Evolutionary conservation across 2,797 vertebrate species (phyloP), one percentile per base, ranked within the genome.

Genomic region (Avahi laniger): DNA sequence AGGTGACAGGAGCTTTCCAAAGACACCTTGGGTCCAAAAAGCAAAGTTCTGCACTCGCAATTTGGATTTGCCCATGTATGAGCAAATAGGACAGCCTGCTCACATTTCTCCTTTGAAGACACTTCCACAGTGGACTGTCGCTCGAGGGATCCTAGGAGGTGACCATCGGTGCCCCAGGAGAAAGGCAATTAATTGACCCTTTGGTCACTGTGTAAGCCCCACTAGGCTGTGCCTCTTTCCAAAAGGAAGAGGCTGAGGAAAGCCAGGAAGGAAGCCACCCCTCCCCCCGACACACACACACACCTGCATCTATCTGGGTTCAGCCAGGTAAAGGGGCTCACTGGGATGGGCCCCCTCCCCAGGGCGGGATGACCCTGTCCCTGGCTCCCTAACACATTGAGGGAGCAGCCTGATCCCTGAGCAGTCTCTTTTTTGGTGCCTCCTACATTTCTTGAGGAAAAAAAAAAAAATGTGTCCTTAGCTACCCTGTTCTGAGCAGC

Each of bases 361-460:
- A 22, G 43, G 78, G 54, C 67, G 18, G 65, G 70, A 9, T 22
- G 33, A 18, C 85, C 59, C 72, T 22, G 43, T 83, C 89, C n/a
- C 35, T 46, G 93, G 50, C 78, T 96, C 46, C 70, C 26, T 50
- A 38, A 65, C 81, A 89, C 79, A 30, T 5, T 8, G 46, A 95
- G 85, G 81, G 72, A 94, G 94, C 82, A 87, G 93, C 91, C 65
- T 52, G 33, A 17, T 65, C 75, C 82, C 89, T 54, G 57, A 91
- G 85, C 43, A 0, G 79, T 91, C 96, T 48, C 85, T 94, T 94
- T 92, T 96, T 86, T 96, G 97, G 95, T 97, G 98, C 97, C 94
- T 98, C 97, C 94, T 97, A 91, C 89, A 43, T 94, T 96, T 94
- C 96, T 97, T 95, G 97, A 97, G 97, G 91, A 95, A 97, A 96